A percentile compares a stretch with the other conserved stretches of the same genome.
These are phyloP conservation scores for Ypsolopha sequella DNA, from an alignment of 2,888 invertebrate species.

Conservation along the genomic window DNA sequence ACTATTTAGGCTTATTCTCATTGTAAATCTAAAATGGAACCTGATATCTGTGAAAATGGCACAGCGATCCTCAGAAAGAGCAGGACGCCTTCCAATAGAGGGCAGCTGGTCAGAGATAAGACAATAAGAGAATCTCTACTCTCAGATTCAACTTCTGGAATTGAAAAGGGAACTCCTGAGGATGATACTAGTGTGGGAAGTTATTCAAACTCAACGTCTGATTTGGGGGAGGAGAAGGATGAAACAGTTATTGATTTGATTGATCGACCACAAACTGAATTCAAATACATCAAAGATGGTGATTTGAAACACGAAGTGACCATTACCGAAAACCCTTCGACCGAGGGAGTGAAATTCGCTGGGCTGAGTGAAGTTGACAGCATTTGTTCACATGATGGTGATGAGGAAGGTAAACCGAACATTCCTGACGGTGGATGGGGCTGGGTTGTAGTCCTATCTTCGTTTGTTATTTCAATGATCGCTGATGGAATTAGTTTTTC, in stretches of 20 bases:
- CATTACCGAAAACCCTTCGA: constrained; percentile 14
- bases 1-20: constrained; percentile 24
- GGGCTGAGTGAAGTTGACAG: constrained; percentile 29
- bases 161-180: constrained; percentile 49
- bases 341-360: constrained; percentile 22
- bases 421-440: constrained; percentile 91
- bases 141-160: constrained; percentile 62
- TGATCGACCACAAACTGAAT: constrained; percentile 1
- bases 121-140: constrained; percentile 46
- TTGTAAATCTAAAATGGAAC: constrained; percentile 29
- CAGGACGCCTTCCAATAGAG: constrained; percentile 33
- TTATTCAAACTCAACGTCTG: constrained; percentile 23
- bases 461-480: constrained; percentile 88
- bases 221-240: constrained; percentile 2
- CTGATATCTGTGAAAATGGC: constrained; percentile 19
- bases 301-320: constrained; percentile 8
- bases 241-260: background rate
- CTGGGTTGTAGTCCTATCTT: constrained; percentile 90
- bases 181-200: constrained; percentile 39
- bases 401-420: constrained; percentile 45
- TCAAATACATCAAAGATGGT: background rate
- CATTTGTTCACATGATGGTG: constrained; percentile 20
- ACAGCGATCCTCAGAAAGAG: constrained; percentile 33
- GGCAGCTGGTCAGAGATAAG: constrained; percentile 25
- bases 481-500: constrained; percentile 95